Conservation (phyloP, 2,113 vertebrate genomes). For the Cynopterus brachyotis region DNA sequence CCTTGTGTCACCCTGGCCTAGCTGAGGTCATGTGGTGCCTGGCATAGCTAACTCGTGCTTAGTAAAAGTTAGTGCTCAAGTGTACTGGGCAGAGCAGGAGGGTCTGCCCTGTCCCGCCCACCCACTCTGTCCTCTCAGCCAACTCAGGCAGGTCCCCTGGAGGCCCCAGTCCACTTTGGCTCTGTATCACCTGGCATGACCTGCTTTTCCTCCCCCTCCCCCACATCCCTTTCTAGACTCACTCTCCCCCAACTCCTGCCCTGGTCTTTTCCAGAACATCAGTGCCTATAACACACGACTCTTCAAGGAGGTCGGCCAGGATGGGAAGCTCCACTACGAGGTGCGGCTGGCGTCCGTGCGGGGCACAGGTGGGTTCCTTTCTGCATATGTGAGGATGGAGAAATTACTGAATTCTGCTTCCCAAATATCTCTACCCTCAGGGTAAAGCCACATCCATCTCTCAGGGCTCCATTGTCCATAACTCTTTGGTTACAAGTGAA, state of each 20-base stretch:
- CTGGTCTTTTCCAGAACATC: conserved; percentile 84
- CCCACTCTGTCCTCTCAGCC: not conserved
- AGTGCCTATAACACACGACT: conserved; percentile 95
- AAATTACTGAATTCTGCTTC: not conserved
- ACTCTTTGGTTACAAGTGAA: not conserved
- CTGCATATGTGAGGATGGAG: not conserved
- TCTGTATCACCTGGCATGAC: not conserved
- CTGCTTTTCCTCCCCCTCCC: not conserved
- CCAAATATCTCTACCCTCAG: not conserved
- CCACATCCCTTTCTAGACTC: not conserved
- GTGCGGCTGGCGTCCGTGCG: conserved; percentile 93
- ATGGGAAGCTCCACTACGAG: conserved; percentile 86
- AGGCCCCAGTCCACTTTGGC: not conserved
- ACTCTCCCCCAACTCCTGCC: not conserved
- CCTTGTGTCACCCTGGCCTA: accelerated
- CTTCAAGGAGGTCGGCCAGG: conserved; percentile 85
- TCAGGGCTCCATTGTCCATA: not conserved
- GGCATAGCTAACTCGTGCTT: not conserved
- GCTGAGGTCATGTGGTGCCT: not conserved
- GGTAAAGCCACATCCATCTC: not conserved
- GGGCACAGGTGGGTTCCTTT: conserved; percentile 84
- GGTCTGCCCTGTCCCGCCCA: accelerated
- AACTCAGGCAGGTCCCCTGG: accelerated
- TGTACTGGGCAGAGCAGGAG: not conserved
- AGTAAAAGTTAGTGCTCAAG: not conserved